Conservation (phyloP, 2,888 invertebrate species). For the Tinea pellionella region DNA sequence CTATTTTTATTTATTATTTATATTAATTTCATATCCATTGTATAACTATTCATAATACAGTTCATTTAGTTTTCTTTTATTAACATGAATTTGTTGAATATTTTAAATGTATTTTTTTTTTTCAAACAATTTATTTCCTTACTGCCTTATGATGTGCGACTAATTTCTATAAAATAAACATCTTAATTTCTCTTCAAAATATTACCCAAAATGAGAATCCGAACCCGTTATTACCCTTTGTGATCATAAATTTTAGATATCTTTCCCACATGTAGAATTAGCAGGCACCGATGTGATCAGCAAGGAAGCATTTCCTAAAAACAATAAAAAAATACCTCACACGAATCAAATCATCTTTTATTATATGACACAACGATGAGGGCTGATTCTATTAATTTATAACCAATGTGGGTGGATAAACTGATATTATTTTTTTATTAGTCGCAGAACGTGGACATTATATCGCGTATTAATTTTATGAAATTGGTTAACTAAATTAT, state of each 20-base stretch:
- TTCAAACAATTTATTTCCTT: not conserved
- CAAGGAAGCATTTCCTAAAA: slow-evolving; percentile 45
- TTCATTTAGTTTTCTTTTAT: too few relatives aligned
- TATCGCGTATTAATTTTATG: slow-evolving; percentile 38
- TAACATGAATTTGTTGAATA: slow-evolving; percentile 10
- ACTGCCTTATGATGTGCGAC: not conserved
- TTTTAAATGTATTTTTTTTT: not conserved
- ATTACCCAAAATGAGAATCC: slow-evolving; percentile 13
- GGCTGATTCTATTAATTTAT: slow-evolving; percentile 68
- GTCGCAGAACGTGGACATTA: slow-evolving; percentile 41
- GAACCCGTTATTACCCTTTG: slow-evolving; percentile 12
- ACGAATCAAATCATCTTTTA: slow-evolving; percentile 59
- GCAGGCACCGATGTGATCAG: slow-evolving; percentile 14
- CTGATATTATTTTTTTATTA: slow-evolving; percentile 58
- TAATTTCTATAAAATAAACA: not conserved
- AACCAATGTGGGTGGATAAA: slow-evolving; percentile 67
- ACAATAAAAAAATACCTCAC: slow-evolving; percentile 64
- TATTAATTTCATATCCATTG: too few relatives aligned
- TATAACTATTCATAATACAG: too few relatives aligned
- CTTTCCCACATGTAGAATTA: slow-evolving; percentile 13
- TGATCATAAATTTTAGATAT: slow-evolving; percentile 10
- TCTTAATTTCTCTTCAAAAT: not conserved
- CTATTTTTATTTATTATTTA: too few relatives aligned
- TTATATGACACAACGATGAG: slow-evolving; percentile 60
- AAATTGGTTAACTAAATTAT: slow-evolving; percentile 32